Percentiles rank a stretch among this genome's conserved stretches.
phyloP scores from a whole-genome alignment of 2,888 invertebrate species.

The Petrolisthes cinctipes region DNA sequence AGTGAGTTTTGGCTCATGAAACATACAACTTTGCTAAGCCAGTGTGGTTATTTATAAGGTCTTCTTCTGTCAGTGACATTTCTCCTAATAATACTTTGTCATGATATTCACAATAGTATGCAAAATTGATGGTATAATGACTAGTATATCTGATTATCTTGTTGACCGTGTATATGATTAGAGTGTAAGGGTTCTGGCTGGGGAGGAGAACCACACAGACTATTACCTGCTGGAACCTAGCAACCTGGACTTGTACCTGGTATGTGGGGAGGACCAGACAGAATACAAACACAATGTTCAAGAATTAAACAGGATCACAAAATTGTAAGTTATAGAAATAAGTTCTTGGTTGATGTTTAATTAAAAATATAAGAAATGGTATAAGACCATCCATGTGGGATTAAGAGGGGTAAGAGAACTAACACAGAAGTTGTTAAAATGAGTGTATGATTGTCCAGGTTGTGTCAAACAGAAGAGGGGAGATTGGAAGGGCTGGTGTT shows the following conservation, averaged over 20 bases:
- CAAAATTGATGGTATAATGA: too few species aligned
- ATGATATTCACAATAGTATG: too few species aligned
- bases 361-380: not conserved
- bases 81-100: too few species aligned
- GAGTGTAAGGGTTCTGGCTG: slow-evolving; percentile 45
- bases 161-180: not conserved
- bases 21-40: too few species aligned
- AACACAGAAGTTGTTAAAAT: not conserved
- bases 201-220: slow-evolving; percentile 26
- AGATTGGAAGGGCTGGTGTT: slow-evolving; percentile 28
- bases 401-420: not conserved
- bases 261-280: slow-evolving; percentile 37
- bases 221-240: slow-evolving; percentile 33
- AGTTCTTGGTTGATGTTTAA: not conserved
- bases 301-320: slow-evolving; percentile 39
- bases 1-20: too few species aligned
- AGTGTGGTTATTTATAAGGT: too few species aligned
- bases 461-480: slow-evolving; percentile 44
- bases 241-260: slow-evolving; percentile 47
- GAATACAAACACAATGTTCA: slow-evolving; percentile 44
- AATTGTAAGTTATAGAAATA: slow-evolving; percentile 22
- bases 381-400: not conserved
- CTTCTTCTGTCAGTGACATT: too few species aligned
- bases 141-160: too few species aligned
- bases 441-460: slow-evolving; percentile 7